phyloP scores from a whole-genome alignment of 2,797 vertebrate genomes.

The Liasis olivaceus region DNA sequence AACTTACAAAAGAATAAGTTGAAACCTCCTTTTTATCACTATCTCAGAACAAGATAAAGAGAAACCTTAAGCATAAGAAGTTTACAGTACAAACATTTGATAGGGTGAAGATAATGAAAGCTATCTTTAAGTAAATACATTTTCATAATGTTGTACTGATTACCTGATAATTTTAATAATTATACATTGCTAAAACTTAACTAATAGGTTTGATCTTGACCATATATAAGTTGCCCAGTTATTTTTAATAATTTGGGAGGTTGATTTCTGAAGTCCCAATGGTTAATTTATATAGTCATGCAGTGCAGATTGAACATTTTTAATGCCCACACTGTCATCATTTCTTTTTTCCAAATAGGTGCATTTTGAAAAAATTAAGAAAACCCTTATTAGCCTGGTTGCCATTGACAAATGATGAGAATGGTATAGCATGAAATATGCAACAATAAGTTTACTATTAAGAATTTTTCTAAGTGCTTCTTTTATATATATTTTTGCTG shows the following conservation, averaged over 20 bases:
- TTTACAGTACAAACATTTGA: not conserved
- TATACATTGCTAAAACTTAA: not conserved
- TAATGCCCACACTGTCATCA: not conserved
- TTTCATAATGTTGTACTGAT: not conserved
- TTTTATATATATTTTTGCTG: not conserved
- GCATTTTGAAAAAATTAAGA: not conserved
- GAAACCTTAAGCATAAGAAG: not conserved
- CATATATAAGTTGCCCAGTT: not conserved
- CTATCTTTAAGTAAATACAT: not conserved
- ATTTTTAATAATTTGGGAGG: not conserved
- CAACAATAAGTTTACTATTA: not conserved
- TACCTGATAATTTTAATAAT: not conserved
- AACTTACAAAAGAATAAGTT: conserved; percentile 8
- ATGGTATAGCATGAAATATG: not conserved
- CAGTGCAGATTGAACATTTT: conserved; percentile 25
- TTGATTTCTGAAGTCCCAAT: not conserved
- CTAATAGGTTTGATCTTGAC: not conserved
- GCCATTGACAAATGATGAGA: not conserved
- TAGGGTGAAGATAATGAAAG: not conserved
- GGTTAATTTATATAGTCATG: conserved; percentile 26
- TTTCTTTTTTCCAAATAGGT: not conserved
- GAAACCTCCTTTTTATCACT: not conserved
- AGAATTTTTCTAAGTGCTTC: not conserved
- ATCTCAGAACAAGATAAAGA: conserved; percentile 4
- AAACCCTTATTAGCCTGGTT: not conserved